Evolutionary conservation across 2,888 invertebrate genomes (phyloP), one percentile per base, ranked within the genome.

Genomic region (Drosophila leonis): DNA sequence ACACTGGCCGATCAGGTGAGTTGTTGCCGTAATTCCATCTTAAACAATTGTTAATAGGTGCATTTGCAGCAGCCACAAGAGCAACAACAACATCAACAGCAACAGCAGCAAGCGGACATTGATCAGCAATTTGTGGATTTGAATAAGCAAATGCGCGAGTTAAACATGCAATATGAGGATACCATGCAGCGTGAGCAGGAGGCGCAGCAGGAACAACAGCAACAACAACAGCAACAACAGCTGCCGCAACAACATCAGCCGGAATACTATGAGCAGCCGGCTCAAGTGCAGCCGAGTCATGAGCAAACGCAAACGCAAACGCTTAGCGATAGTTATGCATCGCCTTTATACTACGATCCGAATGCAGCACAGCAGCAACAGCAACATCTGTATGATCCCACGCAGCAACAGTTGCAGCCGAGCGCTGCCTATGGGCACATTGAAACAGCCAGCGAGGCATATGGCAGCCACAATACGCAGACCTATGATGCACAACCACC

Each of bases 81-180:
- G 46, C 62, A 35, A 13, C 65, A 65, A 9, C 27, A 46, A 2
- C 42, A 57, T 4, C 44, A 65, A 13, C 67, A 75, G 12, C 71
- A 72, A 24, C 74, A 72, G 13, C 75, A 70, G 20, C 83, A 83
- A 33, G 74, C 42, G 33, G 87, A 86, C 46, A 92, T 92, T 66
- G 91, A 93, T 89, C 92, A 93, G 74, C 92, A 93, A 76, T 93
- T 93, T 82, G 82, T 82, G 20, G 91, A 92, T 82, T 89, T 93
- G 1, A 93, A 91, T 79, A 90, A 92, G 78, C 92, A 93, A 75
- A 93, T 93, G 75, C 91, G 82, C 68, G 92, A 92, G 67, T 76
- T 93, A 20, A 92, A 91, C 80, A 84, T 92, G 89, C 92, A 92
- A 78, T 92, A 92, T 70, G 88, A 78, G 27, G 75, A 77, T 39